Conservation (phyloP, 2,888 invertebrate species). For the Silvanus unidentatus region DNA sequence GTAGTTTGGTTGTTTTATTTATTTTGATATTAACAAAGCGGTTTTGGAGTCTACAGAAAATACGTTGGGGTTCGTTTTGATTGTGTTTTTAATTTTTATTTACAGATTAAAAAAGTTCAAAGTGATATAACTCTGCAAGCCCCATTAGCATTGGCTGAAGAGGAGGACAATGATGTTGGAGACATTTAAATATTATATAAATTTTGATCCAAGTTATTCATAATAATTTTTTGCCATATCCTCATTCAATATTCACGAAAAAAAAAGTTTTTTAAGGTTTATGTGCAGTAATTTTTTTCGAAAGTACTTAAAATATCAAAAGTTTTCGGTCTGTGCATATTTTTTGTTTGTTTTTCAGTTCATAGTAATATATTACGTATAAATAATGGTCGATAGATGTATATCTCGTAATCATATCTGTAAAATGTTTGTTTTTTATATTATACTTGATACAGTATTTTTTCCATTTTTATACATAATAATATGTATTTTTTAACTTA, state of each 20-base stretch:
- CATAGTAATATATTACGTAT: too few species aligned
- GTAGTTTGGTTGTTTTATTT: slow-evolving; percentile 10
- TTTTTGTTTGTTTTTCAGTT: too few species aligned
- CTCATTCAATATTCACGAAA: background rate
- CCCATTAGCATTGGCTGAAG: slow-evolving; percentile 44
- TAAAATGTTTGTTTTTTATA: too few species aligned
- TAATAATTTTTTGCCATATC: slow-evolving; percentile 6
- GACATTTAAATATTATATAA: slow-evolving; percentile 1
- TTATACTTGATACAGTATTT: too few species aligned
- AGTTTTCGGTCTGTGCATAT: too few species aligned
- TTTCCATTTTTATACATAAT: too few species aligned
- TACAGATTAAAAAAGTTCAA: slow-evolving; percentile 41
- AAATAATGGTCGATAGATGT: too few species aligned
- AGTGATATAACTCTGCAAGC: slow-evolving; percentile 41
- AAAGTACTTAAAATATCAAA: too few species aligned
- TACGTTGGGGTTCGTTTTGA: background rate
- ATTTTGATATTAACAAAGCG: slow-evolving; percentile 4
- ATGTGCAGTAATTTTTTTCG: slow-evolving; percentile 5
- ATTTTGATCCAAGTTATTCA: slow-evolving; percentile 12
- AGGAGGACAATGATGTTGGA: slow-evolving; percentile 23
- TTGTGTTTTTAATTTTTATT: slow-evolving; percentile 15
- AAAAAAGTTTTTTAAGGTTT: background rate
- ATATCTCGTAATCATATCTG: too few species aligned
- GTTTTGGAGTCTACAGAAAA: background rate
- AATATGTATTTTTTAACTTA: too few species aligned